These are phyloP conservation scores for Alca torda DNA, from an alignment of 2,797 vertebrate species.

Conservation along the genomic window DNA sequence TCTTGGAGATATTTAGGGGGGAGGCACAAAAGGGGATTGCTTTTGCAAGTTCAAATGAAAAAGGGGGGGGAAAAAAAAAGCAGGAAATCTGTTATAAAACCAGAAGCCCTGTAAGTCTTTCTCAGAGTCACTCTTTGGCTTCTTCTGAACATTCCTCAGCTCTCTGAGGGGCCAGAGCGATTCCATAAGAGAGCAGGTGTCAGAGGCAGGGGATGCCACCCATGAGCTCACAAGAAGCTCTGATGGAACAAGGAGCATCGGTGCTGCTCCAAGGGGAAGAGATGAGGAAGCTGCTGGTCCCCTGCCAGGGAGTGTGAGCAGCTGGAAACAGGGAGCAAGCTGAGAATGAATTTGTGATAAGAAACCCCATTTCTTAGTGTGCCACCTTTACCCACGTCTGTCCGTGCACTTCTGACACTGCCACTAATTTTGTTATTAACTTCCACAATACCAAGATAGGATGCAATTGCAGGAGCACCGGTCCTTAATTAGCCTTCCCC, in stretches of 20 bases:
- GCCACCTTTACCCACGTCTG: neutral
- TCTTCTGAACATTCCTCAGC: neutral
- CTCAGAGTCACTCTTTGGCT: neutral
- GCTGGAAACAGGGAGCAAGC: neutral
- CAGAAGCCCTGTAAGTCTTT: neutral
- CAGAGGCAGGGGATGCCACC: neutral
- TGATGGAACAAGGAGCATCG: neutral
- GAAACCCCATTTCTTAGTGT: neutral
- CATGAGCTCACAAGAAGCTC: neutral
- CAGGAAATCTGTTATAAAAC: neutral
- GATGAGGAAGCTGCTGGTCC: neutral
- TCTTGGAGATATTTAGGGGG: neutral
- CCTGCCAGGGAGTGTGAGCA: accelerated
- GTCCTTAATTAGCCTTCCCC: neutral
- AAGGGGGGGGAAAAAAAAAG: neutral
- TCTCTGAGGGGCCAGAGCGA: neutral
- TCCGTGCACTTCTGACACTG: neutral
- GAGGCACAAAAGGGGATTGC: neutral
- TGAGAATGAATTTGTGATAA: neutral
- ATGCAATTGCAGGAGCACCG: neutral
- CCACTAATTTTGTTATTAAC: neutral
- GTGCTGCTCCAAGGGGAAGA: neutral
- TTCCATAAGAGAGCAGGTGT: neutral
- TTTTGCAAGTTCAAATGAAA: neutral
- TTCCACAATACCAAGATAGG: accelerated